These are phyloP conservation scores for Neosilurus hyrtlii DNA, from an alignment of 2,797 vertebrate genomes.

Conservation along the genomic window DNA sequence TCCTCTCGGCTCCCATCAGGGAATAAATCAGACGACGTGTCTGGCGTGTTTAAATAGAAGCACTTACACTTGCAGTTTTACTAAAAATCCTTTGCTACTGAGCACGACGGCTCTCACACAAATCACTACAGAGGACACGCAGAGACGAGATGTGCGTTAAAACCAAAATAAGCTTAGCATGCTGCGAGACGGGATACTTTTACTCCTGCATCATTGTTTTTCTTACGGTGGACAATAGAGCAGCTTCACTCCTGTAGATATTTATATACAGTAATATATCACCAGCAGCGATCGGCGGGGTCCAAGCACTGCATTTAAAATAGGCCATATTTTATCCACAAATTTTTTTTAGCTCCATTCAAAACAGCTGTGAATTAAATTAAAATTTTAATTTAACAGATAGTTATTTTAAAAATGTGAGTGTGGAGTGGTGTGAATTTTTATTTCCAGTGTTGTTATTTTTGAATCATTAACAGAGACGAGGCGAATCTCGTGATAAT, in stretches of 20 bases:
- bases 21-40: conserved; percentile 32
- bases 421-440: background rate
- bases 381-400: background rate
- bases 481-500: too few species aligned
- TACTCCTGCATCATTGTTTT: background rate
- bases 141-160: background rate
- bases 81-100: background rate
- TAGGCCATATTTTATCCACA: background rate
- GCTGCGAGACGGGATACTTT: background rate
- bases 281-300: background rate
- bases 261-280: background rate
- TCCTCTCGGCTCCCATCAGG: background rate
- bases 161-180: background rate
- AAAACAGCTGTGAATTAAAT: background rate
- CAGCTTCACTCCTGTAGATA: background rate
- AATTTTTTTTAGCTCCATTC: background rate
- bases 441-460: background rate
- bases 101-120: background rate
- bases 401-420: background rate
- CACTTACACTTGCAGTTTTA: conserved; percentile 27
- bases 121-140: background rate
- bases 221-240: background rate
- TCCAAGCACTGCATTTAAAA: background rate
- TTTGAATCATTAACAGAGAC: too few species aligned
- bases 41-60: conserved; percentile 36